Evolutionary conservation across 1,140 invertebrate genomes (phyloP), one percentile per base, ranked within the genome.

Genomic region (Ceratoteleas bidentatus): DNA sequence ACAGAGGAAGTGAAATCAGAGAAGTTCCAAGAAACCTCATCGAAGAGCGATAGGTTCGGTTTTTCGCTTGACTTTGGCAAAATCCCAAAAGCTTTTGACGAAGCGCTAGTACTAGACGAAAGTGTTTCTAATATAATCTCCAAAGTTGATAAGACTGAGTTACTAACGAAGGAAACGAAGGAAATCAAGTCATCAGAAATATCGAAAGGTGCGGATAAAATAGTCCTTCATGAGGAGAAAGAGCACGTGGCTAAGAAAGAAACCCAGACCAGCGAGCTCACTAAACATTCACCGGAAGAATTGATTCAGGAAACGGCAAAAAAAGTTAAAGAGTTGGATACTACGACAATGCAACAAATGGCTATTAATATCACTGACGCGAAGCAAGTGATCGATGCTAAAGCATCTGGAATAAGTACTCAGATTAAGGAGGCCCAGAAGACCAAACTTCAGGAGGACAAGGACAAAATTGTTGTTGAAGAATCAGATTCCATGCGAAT

Each of bases 111-210:
- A 7, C 62, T 70, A 32, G 68, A 84, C 16, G 80, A 77, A 0
- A 85, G 66, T 2, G 64, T 64, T 0, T 15, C 61, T 8, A 75
- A 54, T 16, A 81, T 88, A 3, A 85, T 87, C 0, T 91, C 90
- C 0, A 90, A 85, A 65, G 49, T 88, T 9, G 89, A 91, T 36
- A 87, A 84, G 4, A 85, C 86, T 32, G 78, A 86, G 4, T 82
- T 84, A 0, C 86, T 79, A 5, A 87, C 57, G 5, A 43, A 85
- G 0, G 88, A 89, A 16, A 87, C 87, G 24, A 91, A 88, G 15
- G 88, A 89, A 53, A 50, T 88, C 0, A 83, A 85, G 1, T 88
- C 88, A 0, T 89, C 88, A 0, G 85, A 91, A 47, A 85, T 88
- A 9, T 86, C 65, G 0, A 86, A 66, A 13, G 89, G 87, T 0